phyloP scores from a whole-genome alignment of 2,113 vertebrate species.

The Equus przewalskii region DNA sequence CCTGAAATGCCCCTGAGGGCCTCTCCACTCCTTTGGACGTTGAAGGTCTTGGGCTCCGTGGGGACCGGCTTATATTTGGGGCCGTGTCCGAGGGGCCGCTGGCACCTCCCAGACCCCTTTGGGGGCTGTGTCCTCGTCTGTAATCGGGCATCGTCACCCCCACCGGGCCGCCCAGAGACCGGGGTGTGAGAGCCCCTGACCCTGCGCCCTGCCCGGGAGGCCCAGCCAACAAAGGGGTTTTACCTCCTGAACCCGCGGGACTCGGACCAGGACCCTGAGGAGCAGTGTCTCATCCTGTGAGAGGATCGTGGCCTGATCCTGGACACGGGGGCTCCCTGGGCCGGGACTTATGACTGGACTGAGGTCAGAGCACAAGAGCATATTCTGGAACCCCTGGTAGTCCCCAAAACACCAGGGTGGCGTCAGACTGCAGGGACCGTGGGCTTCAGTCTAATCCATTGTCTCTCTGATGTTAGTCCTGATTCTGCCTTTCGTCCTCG shows the following conservation, averaged over 20 bases:
- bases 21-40: background rate
- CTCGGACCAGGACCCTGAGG: fast-evolving
- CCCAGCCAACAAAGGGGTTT: background rate
- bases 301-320: no score
- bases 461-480: background rate
- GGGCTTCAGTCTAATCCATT: background rate
- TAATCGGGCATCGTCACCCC: background rate
- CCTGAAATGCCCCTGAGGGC: background rate
- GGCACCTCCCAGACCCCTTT: background rate
- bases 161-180: background rate
- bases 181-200: background rate
- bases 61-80: background rate
- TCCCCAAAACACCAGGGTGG: fast-evolving
- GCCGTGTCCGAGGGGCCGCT: background rate
- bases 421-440: fast-evolving
- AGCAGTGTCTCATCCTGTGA: fast-evolving
- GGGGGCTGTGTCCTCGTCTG: background rate
- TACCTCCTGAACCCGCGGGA: background rate
- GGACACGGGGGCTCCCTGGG: background rate
- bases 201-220: fast-evolving
- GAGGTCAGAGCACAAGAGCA: no score
- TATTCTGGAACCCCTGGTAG: background rate
- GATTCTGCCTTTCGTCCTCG: background rate
- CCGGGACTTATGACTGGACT: fast-evolving
- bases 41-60: background rate